Base-by-base conservation (phyloP, 1,140 invertebrate genomes). In the Pseudomyrmex sp. region DNA sequence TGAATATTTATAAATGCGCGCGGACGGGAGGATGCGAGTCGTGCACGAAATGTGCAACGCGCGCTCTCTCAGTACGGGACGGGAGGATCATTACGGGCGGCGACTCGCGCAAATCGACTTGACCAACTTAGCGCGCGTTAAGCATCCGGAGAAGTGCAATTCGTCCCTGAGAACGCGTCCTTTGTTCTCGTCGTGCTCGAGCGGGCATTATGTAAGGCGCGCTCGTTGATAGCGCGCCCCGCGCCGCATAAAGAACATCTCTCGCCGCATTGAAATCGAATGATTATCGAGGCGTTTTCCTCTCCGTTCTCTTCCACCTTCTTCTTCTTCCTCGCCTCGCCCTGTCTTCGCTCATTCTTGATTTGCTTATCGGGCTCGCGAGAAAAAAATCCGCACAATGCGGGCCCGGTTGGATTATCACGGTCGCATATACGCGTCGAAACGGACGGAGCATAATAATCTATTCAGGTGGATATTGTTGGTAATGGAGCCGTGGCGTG, bases 161-260 rank as follows among this genome's bases (percentile, higher is more conserved):
- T 88, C 84, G 87, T 85, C 86, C 84, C 79, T 85, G 87, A 88
- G 76, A 77, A 85, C 61, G 77, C 84, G 84, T 72, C 66, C 86
- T 89, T 89, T 89, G 87, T 89, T 86, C 87, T 76, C 86, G 87
- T 88, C 66, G 73, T 76, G 86, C 69, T 75, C 26, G 84, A 54
- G 44, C 74, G 86, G 70, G 74, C 79, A 79, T 70, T 83, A 72
- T 76, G 59, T 70, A 65, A 26, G 68, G 58, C 63, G 52, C 54
- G 66, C 63, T 56, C 58, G 77, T 83, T 73, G 85, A 88, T 87
- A 87, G 82, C 76, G 65, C 35, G 76, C 48, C 62, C 35, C 62
- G 66, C 62, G 73, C 66, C 52, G 56, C 48, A 52, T 72, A 70
- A 69, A 68, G 63, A 61, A 56, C 68, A 85, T 52, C 70, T 56